phyloP scores from a whole-genome alignment of 2,113 vertebrate species.

The Albula glossodonta region DNA sequence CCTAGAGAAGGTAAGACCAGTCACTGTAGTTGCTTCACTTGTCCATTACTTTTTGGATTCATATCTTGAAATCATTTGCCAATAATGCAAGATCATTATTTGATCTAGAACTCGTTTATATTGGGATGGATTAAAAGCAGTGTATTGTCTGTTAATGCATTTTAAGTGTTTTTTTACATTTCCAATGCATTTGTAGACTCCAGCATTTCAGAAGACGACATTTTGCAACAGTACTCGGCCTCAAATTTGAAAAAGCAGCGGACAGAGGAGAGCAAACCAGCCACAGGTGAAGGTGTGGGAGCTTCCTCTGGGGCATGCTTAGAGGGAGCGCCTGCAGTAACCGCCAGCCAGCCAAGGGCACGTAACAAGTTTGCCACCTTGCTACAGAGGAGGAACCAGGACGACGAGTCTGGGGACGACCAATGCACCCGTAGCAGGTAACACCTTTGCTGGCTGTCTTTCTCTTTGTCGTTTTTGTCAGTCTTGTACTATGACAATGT shows the following conservation, averaged over 20 bases:
- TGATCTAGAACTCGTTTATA: too few species aligned
- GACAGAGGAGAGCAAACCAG: conserved; percentile 37
- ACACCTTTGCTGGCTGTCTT: neutral
- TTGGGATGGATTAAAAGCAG: neutral
- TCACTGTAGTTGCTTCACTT: neutral
- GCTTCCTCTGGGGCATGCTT: neutral
- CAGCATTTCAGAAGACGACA: conserved; percentile 76
- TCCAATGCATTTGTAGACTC: conserved; percentile 55
- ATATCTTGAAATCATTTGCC: neutral
- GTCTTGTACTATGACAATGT: too few species aligned
- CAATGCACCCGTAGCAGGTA: conserved; percentile 86
- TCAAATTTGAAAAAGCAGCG: conserved; percentile 74
- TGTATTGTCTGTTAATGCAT: neutral
- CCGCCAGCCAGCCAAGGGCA: conserved; percentile 31
- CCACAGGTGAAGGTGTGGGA: neutral
- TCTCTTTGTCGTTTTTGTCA: neutral
- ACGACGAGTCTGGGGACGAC: conserved; percentile 59
- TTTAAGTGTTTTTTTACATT: conserved; percentile 30
- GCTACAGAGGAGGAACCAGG: conserved; percentile 79
- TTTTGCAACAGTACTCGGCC: conserved; percentile 83
- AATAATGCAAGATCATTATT: too few species aligned
- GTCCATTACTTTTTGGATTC: neutral
- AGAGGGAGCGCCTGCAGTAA: neutral
- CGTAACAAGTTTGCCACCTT: conserved; percentile 84
- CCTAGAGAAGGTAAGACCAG: conserved; percentile 74